These are phyloP conservation scores for Theocolax elegans DNA, from an alignment of 1,140 invertebrate genomes.

Conservation along the genomic window DNA sequence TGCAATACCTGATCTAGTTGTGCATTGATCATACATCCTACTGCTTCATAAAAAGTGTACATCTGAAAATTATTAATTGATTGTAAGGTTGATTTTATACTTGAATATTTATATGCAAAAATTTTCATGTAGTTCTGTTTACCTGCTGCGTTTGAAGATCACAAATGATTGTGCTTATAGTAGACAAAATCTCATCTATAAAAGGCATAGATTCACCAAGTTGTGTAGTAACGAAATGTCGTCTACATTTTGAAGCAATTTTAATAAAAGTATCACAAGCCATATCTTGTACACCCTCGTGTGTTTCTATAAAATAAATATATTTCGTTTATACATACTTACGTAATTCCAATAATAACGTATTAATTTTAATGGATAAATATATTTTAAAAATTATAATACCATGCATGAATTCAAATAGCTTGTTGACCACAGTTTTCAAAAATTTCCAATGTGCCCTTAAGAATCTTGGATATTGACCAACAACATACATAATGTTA, in stretches of 20 bases:
- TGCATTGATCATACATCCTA: slow-evolving; percentile 98
- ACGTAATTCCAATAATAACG: neutral
- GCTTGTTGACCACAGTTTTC: slow-evolving; percentile 99
- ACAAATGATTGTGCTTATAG: slow-evolving; percentile 98
- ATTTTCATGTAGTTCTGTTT: slow-evolving; percentile 23
- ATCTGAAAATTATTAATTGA: slow-evolving; percentile 74
- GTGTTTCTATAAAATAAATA: slow-evolving; percentile 82
- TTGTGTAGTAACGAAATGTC: slow-evolving; percentile 98
- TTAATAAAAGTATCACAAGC: slow-evolving; percentile 99
- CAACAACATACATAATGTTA: slow-evolving; percentile 99
- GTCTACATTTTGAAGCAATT: slow-evolving; percentile 98
- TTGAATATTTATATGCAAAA: neutral
- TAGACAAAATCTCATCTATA: slow-evolving; percentile 97
- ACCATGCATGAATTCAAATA: slow-evolving; percentile 99
- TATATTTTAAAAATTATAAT: slow-evolving; percentile 47
- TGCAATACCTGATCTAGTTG: slow-evolving; percentile 90
- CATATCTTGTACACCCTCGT: slow-evolving; percentile 99
- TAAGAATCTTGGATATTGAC: slow-evolving; percentile 98
- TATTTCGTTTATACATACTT: neutral
- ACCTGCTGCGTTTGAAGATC: slow-evolving; percentile 97
- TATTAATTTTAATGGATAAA: slow-evolving; percentile 16
- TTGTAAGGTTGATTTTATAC: too few relatives aligned
- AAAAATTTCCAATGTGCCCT: slow-evolving; percentile 99
- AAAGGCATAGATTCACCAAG: slow-evolving; percentile 97
- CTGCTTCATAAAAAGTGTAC: slow-evolving; percentile 99